Percentiles rank a stretch among this genome's conserved stretches.
Conservation (phyloP, 2,888 invertebrate species). For the Flabesymbios commensalis region DNA sequence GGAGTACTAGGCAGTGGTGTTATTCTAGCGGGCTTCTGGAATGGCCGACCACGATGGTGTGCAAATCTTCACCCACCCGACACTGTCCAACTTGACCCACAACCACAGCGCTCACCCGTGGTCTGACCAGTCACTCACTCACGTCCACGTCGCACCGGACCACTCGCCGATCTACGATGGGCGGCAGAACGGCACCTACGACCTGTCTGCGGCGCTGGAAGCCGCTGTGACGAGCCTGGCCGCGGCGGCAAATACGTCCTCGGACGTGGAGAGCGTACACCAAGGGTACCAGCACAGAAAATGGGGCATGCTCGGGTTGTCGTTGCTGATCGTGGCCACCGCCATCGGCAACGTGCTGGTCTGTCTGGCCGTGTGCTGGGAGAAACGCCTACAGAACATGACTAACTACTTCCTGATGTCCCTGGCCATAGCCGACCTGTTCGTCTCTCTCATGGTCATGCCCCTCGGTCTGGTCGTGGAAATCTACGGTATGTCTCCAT, state of each 20-base stretch:
- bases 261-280: background rate
- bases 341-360: slow-evolving; percentile 90
- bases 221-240: background rate
- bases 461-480: slow-evolving; percentile 74
- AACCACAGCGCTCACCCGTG: no score
- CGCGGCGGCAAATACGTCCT: background rate
- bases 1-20: no score
- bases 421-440: slow-evolving; percentile 89
- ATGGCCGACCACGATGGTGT: no score
- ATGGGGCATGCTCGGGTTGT: slow-evolving; percentile 65
- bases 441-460: slow-evolving; percentile 94
- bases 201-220: no score
- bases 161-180: no score
- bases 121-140: no score
- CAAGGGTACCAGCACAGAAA: background rate
- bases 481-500: slow-evolving; percentile 19
- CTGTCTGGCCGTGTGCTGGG: slow-evolving; percentile 88
- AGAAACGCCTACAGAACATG: slow-evolving; percentile 88
- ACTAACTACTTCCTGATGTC: slow-evolving; percentile 95
- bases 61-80: no score
- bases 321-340: slow-evolving; percentile 84
- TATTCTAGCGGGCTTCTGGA: no score
- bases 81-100: no score
- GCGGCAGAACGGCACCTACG: no score
- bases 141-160: no score